Evolutionary conservation across 2,888 invertebrate genomes (phyloP).

Genomic region (Cryptosula pallasiana): DNA sequence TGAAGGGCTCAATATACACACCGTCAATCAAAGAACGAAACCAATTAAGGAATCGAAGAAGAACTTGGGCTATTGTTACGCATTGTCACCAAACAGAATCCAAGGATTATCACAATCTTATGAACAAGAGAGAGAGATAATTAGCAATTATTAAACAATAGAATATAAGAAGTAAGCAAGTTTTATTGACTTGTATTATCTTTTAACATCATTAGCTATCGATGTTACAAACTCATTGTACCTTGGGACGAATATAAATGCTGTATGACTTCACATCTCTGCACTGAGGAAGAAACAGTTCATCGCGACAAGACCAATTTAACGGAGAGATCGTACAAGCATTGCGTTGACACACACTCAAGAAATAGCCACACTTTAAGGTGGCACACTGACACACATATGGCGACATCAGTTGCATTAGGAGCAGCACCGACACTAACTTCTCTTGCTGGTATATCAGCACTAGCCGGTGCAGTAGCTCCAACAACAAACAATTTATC

Average conservation of each 20-base stretch:
- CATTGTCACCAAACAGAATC: neutral
- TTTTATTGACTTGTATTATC: neutral
- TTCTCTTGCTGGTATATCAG: neutral
- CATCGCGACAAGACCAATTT: neutral
- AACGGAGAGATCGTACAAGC: neutral
- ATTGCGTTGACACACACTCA: neutral
- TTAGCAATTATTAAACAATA: neutral
- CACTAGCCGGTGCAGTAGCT: conserved; percentile 6
- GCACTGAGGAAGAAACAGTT: neutral
- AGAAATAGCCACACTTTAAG: neutral
- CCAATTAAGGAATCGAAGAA: neutral
- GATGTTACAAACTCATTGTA: neutral
- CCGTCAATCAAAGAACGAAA: neutral
- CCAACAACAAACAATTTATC: neutral
- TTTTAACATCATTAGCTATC: neutral
- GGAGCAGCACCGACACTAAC: conserved; percentile 14
- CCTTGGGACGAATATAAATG: neutral
- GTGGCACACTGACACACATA: neutral
- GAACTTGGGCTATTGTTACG: neutral
- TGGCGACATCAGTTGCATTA: conserved; percentile 13
- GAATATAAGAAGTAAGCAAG: neutral
- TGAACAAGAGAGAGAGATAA: neutral
- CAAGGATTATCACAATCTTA: neutral
- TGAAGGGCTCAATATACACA: neutral
- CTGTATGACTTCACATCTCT: neutral